Base-by-base conservation (phyloP, 2,888 invertebrate genomes). In the Flabesymbios commensalis region DNA sequence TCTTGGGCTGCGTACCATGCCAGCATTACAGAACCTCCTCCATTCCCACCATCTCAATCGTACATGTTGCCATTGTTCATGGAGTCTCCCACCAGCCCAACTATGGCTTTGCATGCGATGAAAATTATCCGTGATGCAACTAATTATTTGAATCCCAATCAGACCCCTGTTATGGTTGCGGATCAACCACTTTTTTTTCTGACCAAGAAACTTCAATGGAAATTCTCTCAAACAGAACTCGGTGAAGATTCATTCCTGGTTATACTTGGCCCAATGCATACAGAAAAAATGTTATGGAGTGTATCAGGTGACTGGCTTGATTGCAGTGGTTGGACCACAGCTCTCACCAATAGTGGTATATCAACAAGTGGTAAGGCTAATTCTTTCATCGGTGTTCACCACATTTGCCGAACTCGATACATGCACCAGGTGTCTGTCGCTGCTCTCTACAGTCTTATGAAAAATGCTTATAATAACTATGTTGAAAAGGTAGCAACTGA, bases 251-350 rank as follows among this genome's bases (percentile, higher is more conserved):
- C 17, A 5, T 59, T 47, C 45, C 22, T 61, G n/a, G 33, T 61
- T 19, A 48, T 32, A 29, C 29, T 59, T 5, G 55, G 60, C 14
- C 28, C 41, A 14, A 7, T 56, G 59, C 57, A 61, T 17, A 61
- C 47, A 61, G 58, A 60, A 26, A 61, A 28, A 32, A 52, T 52
- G 41, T n/a, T 29, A n/a, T 61, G 41, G 61, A 57, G 28, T 31
- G 36, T 60, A 19, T 59, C 57, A 5, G 61, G 56, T 3, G 42
- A 57, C 58, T 60, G 61, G 61, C 41, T 60, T 5, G 61, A 60
- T 31, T 31, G 56, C 31, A 59, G 57, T 60, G 61, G 61, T 14
- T 60, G 61, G 61, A 60, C 61, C 17, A 59, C 56, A 31, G 49
- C 41, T 10, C 32, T 59, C 14, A 60, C 26, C 5, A 28, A 61